phyloP scores from a whole-genome alignment of 1,140 invertebrate species.

The Ceratina japonica region DNA sequence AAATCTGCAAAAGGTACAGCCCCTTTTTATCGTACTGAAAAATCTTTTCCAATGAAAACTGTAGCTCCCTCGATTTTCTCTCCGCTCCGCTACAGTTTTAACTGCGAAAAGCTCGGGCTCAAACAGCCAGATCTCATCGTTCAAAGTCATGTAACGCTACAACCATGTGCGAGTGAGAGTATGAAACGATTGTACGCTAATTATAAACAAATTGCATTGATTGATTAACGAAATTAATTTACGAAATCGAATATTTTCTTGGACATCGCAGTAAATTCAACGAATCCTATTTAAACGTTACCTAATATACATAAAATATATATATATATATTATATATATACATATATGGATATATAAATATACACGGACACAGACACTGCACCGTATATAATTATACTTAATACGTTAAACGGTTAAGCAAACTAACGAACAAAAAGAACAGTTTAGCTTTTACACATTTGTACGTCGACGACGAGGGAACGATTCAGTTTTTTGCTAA shows the following conservation, averaged over 20 bases:
- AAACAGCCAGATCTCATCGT: not conserved
- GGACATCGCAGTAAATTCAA: constrained; percentile 36
- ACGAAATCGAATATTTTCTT: constrained; percentile 3
- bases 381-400: not conserved
- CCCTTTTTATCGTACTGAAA: not conserved
- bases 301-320: not conserved
- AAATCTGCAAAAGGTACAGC: not conserved
- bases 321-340: constrained; percentile 4
- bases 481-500: constrained; percentile 49
- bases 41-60: not conserved
- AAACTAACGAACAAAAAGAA: not conserved
- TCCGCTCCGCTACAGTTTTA: not conserved
- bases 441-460: constrained; percentile 54
- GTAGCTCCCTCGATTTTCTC: not conserved
- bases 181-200: not conserved
- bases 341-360: constrained; percentile 7
- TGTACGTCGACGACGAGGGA: constrained; percentile 40
- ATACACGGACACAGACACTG: constrained; percentile 27
- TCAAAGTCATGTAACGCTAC: not conserved
- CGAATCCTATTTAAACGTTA: constrained; percentile 43
- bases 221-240: not conserved
- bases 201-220: no score
- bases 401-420: not conserved
- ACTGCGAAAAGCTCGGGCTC: no score
- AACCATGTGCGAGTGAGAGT: not conserved